These are phyloP conservation scores for Bovichtus diacanthus DNA, from an alignment of 2,797 vertebrate genomes.

Conservation along the genomic window DNA sequence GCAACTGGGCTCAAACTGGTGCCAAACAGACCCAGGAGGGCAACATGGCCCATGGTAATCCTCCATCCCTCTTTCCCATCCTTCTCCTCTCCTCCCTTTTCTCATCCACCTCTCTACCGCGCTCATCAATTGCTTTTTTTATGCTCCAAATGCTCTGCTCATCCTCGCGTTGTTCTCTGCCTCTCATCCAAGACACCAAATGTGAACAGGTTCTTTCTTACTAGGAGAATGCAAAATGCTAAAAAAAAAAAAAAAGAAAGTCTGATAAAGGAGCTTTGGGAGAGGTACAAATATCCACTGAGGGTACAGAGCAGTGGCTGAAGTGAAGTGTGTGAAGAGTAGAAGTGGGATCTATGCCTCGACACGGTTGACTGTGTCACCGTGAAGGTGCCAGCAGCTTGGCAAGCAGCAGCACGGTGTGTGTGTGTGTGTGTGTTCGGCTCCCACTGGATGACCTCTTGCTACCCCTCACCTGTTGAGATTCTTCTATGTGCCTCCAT, in stretches of 20 bases:
- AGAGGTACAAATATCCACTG: slow-evolving; percentile 49
- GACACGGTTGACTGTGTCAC: slow-evolving; percentile 71
- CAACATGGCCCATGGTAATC: slow-evolving; percentile 82
- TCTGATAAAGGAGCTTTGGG: slow-evolving; percentile 30
- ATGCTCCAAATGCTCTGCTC: slow-evolving; percentile 78
- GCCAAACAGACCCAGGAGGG: slow-evolving; percentile 87
- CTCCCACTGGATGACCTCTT: slow-evolving; percentile 67
- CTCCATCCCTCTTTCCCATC: slow-evolving; percentile 81
- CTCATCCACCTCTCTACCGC: slow-evolving; percentile 55
- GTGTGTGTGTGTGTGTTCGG: slow-evolving; percentile 45
- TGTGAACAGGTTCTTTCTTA: slow-evolving; percentile 38
- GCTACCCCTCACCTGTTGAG: slow-evolving; percentile 77
- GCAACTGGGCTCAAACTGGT: slow-evolving; percentile 87
- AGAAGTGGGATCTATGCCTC: slow-evolving; percentile 68
- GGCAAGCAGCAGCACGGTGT: slow-evolving; percentile 63
- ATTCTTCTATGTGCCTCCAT: slow-evolving; percentile 53
- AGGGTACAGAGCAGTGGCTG: slow-evolving; percentile 51
- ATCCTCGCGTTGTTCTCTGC: slow-evolving; percentile 22
- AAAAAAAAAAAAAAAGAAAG: slow-evolving; percentile 4
- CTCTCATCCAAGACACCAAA: slow-evolving; percentile 63
- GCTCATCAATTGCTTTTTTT: slow-evolving; percentile 67
- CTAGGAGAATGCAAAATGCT: slow-evolving; percentile 10
- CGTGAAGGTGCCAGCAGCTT: slow-evolving; percentile 68
- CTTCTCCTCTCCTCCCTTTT: slow-evolving; percentile 77
- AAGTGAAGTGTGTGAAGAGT: slow-evolving; percentile 63